Evolutionary conservation across 2,113 vertebrate species (phyloP), one percentile per base, ranked within the genome.

Genomic region (Lepus americanus): DNA sequence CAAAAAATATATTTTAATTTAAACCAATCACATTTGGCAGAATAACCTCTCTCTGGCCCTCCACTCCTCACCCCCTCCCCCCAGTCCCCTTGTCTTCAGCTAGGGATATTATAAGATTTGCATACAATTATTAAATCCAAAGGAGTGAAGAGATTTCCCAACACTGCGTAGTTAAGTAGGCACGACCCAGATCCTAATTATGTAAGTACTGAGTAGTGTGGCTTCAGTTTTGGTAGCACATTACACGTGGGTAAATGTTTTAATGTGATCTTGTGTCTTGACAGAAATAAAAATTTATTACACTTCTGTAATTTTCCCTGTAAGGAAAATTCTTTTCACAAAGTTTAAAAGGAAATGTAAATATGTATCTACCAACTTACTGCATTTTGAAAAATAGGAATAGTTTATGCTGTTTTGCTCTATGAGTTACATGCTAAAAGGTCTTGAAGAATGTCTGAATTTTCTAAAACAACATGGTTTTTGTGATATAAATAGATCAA

Each of bases 321-420:
- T 72, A 96, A 97, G 81, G 81, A 95, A 88, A 93, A 77, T 95
- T 96, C 76, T 80, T 88, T 27, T 89, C 76, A 89, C 80, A 88
- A 55, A 72, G 0, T 61, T 76, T 89, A 51, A 64, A 20, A 23
- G 81, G 59, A 85, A 87, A 86, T 94, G 12, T 27, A 92, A 59
- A 6, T 87, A 64, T 53, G 3, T 80, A 55, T 94, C 86, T 94
- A 0, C 90, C 77, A 90, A 81, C 64, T 19, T 29, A 20, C 64
- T 86, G 22, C 80, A 78, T 89, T 89, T 93, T 95, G 92, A 89
- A 94, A 94, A 87, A 36, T 78, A 87, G 53, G 33, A 44, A 10
- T 90, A 87, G 9, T 78, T 9, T 53, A 87, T 31, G n/a, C n/a
- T 76, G 23, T 80, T 90, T 92, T 31, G 86, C 63, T 51, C 23